Base-by-base conservation (phyloP, 1,140 invertebrate genomes). In the Anastatus disparis region DNA sequence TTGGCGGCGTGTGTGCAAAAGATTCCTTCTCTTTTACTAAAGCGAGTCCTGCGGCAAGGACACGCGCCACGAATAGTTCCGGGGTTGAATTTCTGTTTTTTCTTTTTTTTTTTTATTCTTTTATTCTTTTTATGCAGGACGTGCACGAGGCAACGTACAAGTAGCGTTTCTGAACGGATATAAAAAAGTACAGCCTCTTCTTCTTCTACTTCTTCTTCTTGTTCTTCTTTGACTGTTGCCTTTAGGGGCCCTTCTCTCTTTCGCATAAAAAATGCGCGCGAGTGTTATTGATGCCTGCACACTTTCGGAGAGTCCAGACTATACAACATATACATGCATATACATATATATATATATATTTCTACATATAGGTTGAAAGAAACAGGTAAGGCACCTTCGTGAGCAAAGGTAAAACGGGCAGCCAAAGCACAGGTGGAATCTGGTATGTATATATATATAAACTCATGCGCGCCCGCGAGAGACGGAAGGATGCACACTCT, bases 391-490 rank as follows among this genome's bases (percentile, higher is more conserved):
- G n/a, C n/a, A 52, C 20, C 42, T 59, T 56, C 50, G 35, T n/a
- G n/a, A 1, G 12, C 42, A 73, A 77, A 72, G 68, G 73, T 77
- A 79, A 65, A 75, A 70, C 75, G 76, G 74, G 66, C 61, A 67
- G 70, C 55, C 61, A 63, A 63, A 48, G 76, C 75, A 79, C 83
- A 82, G 79, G 80, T 83, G 81, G 81, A 84, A 84, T 84, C 81
- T 82, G 79, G 77, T 80, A 79, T 81, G 67, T 74, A 65, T 73
- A n/a, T n/a, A n/a, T n/a, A n/a, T n/a, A n/a, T n/a, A n/a, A n/a
- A n/a, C n/a, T n/a, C n/a, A n/a, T 73, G 70, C 71, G 66, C 71
- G 72, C 48, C 52, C 72, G 67, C 66, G 40, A 38, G 63, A 74
- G 74, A 74, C 74, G 71, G 70, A 75, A 77, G 76, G 76, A 78